Conservation (phyloP, 2,797 vertebrate species). For the Nannoperca australis region DNA sequence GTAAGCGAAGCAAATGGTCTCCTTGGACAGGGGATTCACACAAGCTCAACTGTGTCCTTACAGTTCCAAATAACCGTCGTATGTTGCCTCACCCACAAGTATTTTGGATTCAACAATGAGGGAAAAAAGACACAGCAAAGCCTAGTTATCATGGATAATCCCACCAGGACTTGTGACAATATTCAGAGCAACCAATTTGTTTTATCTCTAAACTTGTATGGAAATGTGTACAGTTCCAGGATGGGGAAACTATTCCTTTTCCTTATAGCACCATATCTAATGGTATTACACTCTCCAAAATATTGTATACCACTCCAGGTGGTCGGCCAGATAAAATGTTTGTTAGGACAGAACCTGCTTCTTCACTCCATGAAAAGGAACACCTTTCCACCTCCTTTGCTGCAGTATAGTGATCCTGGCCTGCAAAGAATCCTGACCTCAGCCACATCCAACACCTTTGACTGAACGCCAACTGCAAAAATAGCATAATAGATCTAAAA, state of each 20-base stretch:
- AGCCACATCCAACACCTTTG: no score
- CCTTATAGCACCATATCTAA: not conserved
- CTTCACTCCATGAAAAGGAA: no score
- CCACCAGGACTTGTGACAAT: not conserved
- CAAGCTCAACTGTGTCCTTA: not conserved
- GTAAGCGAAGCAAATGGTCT: slow-evolving; percentile 5
- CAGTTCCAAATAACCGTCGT: slow-evolving; percentile 1
- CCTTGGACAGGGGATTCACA: not conserved
- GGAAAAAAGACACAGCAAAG: not conserved
- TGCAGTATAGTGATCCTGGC: no score
- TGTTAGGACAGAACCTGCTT: no score
- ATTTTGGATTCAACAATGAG: slow-evolving; percentile 2
- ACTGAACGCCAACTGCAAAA: no score
- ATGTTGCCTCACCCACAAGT: not conserved
- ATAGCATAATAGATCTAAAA: no score
- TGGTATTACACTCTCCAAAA: not conserved
- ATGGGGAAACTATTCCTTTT: not conserved
- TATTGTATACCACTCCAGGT: not conserved
- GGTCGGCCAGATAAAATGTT: no score
- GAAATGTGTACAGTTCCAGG: not conserved
- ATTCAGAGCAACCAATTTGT: slow-evolving; percentile 5
- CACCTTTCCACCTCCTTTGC: no score
- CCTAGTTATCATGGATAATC: slow-evolving; percentile 9
- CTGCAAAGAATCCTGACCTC: no score
- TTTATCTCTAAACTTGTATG: slow-evolving; percentile 1